Conservation (phyloP, 2,797 vertebrate genomes). For the Fringilla coelebs region DNA sequence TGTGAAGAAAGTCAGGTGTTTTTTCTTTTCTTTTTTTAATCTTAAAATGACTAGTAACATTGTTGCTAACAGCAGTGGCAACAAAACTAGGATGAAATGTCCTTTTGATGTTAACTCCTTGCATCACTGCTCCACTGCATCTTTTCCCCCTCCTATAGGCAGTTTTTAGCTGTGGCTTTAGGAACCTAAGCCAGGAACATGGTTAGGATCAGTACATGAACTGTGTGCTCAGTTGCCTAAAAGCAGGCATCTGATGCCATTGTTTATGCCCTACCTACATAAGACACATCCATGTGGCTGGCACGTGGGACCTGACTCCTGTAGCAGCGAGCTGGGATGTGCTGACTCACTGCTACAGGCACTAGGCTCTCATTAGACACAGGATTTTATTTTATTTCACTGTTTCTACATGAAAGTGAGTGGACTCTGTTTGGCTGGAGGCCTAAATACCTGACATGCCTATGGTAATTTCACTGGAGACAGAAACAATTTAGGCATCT, state of each 20-base stretch:
- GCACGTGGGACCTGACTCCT: background rate
- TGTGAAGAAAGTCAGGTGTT: background rate
- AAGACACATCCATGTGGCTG: background rate
- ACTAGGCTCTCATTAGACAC: background rate
- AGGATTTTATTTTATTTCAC: background rate
- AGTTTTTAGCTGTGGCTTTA: background rate
- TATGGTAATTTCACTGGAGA: background rate
- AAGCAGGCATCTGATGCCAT: background rate
- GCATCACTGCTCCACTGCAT: background rate
- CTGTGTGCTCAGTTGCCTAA: background rate
- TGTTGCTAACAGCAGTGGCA: background rate
- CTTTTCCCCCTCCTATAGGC: background rate
- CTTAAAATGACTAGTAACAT: background rate
- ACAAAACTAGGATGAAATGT: background rate
- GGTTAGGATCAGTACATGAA: background rate
- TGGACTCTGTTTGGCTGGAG: background rate
- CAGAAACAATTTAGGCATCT: background rate
- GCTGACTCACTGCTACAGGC: background rate
- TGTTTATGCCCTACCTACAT: rapidly evolving
- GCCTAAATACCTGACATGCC: background rate
- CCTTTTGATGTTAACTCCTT: background rate
- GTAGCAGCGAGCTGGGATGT: background rate
- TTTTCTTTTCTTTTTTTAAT: background rate
- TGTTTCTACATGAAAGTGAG: background rate
- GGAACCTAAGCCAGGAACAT: background rate